A percentile compares a stretch with the other conserved stretches of the same genome.
These are phyloP conservation scores for Ophraella communa DNA, from an alignment of 2,888 invertebrate species.

Conservation along the genomic window DNA sequence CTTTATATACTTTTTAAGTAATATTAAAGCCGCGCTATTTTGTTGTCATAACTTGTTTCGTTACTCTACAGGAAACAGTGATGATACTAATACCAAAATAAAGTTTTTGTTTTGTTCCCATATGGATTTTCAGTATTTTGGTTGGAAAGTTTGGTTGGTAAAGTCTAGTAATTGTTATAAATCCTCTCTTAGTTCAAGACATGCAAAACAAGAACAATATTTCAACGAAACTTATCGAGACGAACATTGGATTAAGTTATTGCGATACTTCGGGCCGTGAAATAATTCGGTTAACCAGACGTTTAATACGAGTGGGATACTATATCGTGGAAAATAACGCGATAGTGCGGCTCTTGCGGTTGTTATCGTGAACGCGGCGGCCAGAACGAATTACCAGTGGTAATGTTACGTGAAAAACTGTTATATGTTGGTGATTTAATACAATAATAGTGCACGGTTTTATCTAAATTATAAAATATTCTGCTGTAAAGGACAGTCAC, in stretches of 20 bases:
- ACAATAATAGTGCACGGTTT: no score
- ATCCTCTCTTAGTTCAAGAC: conserved; percentile 23
- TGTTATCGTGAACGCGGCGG: background rate
- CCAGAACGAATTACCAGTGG: background rate
- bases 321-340: conserved; percentile 11
- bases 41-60: no score
- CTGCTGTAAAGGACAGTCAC: no score
- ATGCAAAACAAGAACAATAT: conserved; percentile 24
- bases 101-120: conserved; percentile 3
- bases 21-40: no score
- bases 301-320: conserved; percentile 15
- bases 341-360: background rate
- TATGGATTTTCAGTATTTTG: conserved; percentile 18
- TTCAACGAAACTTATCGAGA: conserved; percentile 26
- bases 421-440: background rate
- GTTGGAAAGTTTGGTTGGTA: conserved; percentile 14
- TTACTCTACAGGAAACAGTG: background rate
- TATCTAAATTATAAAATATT: no score
- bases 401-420: background rate
- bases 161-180: conserved; percentile 26
- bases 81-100: background rate
- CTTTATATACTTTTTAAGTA: no score
- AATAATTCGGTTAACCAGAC: conserved; percentile 27
- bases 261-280: conserved; percentile 21
- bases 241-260: conserved; percentile 22